Conservation (phyloP, 2,797 vertebrate genomes). For the Enteromius viviparus region DNA sequence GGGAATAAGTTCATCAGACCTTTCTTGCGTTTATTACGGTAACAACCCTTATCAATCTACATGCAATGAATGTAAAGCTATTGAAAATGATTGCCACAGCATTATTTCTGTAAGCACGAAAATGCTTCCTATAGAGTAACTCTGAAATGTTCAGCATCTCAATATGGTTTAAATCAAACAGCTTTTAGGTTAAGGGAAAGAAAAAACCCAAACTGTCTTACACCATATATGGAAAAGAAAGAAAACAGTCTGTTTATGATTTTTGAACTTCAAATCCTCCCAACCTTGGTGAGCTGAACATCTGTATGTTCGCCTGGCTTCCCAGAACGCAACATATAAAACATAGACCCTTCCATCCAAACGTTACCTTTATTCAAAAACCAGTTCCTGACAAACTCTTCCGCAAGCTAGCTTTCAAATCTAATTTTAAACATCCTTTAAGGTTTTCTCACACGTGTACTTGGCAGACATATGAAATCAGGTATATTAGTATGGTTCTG, state of each 20-base stretch:
- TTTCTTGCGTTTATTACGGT: slow-evolving; percentile 21
- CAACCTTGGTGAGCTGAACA: slow-evolving; percentile 23
- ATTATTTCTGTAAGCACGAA: slow-evolving; percentile 22
- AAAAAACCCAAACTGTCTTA: not conserved
- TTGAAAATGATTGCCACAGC: slow-evolving; percentile 45
- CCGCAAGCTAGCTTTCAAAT: slow-evolving; percentile 32
- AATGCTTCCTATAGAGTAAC: slow-evolving; percentile 19
- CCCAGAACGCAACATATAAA: slow-evolving; percentile 25
- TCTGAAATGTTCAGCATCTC: slow-evolving; percentile 30
- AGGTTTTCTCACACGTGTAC: slow-evolving; percentile 21
- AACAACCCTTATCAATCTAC: slow-evolving; percentile 50
- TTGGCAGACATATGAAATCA: slow-evolving; percentile 36
- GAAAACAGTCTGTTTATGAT: slow-evolving; percentile 25
- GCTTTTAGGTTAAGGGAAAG: not conserved
- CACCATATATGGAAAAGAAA: slow-evolving; percentile 18
- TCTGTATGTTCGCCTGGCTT: slow-evolving; percentile 14
- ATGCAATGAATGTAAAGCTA: slow-evolving; percentile 55
- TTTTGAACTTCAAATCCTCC: slow-evolving; percentile 1
- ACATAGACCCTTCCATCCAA: slow-evolving; percentile 41
- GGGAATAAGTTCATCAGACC: slow-evolving; percentile 10
- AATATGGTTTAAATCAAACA: slow-evolving; percentile 27
- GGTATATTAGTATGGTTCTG: slow-evolving; percentile 23
- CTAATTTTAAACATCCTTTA: slow-evolving; percentile 26
- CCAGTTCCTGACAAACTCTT: slow-evolving; percentile 28
- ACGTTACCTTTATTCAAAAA: slow-evolving; percentile 39